Conservation (phyloP, 92 coral and sea anemone genomes). For the Epizoanthus ramosus region DNA sequence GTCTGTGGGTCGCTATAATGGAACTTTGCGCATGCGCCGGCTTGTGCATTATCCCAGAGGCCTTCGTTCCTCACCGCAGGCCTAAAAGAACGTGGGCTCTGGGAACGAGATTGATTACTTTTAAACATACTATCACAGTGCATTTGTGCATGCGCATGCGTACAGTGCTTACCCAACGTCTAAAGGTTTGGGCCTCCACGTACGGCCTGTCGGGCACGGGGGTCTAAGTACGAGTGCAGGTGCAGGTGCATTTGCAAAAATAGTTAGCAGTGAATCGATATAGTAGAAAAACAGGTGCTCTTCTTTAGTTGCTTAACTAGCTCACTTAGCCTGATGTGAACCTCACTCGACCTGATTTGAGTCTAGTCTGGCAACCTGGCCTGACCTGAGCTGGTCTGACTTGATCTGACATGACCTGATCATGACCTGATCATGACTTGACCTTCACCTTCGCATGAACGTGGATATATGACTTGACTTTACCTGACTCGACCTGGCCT, state of each 20-base stretch:
- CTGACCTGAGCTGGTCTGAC: background rate
- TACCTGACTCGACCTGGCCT: background rate
- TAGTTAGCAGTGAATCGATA: constrained; percentile 35
- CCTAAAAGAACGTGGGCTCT: too few species aligned
- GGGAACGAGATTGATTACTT: too few species aligned
- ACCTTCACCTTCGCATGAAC: too few species aligned
- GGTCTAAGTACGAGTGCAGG: constrained; percentile 54
- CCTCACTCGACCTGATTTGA: background rate
- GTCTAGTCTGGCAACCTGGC: background rate
- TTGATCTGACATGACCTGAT: too few species aligned
- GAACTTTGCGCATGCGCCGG: too few species aligned
- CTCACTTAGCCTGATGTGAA: background rate
- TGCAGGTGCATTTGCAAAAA: constrained; percentile 48
- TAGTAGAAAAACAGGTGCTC: too few species aligned
- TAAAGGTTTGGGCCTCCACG: constrained; percentile 17
- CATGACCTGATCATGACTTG: too few species aligned
- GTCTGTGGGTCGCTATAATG: too few species aligned
- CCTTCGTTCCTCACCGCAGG: too few species aligned
- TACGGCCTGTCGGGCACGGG: background rate
- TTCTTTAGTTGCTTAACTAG: background rate
- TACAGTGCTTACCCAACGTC: constrained; percentile 38
- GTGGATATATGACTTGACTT: background rate
- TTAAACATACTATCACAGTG: background rate
- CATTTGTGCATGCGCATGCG: constrained; percentile 8
- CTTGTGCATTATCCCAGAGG: too few species aligned